Conservation (phyloP, 2,113 vertebrate species). For the Triplophysa siluroides region DNA sequence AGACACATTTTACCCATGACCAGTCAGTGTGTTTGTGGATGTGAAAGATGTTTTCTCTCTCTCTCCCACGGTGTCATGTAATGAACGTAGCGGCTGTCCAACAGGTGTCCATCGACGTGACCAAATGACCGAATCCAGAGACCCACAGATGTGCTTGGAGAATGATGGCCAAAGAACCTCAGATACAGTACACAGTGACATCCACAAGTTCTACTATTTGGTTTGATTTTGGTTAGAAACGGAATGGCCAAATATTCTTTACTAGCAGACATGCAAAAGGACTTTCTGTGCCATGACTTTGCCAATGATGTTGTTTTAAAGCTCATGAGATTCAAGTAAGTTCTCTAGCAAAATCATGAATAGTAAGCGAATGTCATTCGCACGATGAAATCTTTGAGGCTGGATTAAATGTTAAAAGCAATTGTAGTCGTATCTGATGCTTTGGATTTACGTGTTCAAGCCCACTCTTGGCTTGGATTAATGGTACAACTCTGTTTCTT, state of each 20-base stretch:
- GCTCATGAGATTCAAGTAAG: conserved; percentile 76
- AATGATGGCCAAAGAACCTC: conserved; percentile 11
- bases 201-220: conserved; percentile 61
- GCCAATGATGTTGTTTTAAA: conserved; percentile 73
- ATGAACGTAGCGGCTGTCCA: not conserved
- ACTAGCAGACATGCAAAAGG: conserved; percentile 63
- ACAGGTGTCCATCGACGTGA: not conserved
- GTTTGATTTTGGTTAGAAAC: conserved; percentile 73
- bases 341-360: conserved; percentile 63
- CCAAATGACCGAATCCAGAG: not conserved
- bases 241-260: conserved; percentile 37
- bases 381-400: conserved; percentile 63
- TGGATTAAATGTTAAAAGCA: conserved; percentile 57
- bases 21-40: not conserved
- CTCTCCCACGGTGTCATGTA: not conserved
- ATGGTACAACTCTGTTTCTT: not conserved
- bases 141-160: conserved; percentile 20
- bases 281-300: conserved; percentile 57
- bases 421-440: conserved; percentile 61
- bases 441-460: conserved; percentile 66
- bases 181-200: conserved; percentile 27
- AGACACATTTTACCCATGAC: not conserved
- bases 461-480: conserved; percentile 64
- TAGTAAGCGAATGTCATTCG: conserved; percentile 50
- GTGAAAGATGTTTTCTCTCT: not conserved